Evolutionary conservation across 2,888 invertebrate species (phyloP).

Genomic region (Caenorhabditis sinica): DNA sequence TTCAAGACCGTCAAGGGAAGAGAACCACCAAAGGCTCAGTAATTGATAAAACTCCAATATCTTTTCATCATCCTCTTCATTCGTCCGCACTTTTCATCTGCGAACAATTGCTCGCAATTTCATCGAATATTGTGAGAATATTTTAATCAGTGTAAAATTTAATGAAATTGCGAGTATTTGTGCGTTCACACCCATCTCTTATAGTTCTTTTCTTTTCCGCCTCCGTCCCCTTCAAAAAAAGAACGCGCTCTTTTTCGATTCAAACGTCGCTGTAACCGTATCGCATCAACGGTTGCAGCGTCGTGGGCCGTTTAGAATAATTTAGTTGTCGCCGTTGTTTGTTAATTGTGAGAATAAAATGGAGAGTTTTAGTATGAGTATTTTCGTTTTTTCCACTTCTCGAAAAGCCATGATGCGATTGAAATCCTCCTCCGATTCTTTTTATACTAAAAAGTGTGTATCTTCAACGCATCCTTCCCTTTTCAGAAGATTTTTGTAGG

Average conservation of each 20-base stretch:
- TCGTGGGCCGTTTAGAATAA: constrained; percentile 45
- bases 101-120: constrained; percentile 59
- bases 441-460: constrained; percentile 40
- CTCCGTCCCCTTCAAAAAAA: constrained; percentile 26
- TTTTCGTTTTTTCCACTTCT: constrained; percentile 13
- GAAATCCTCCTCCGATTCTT: constrained; percentile 8
- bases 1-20: constrained; percentile 82
- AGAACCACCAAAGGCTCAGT: constrained; percentile 78
- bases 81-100: constrained; percentile 43
- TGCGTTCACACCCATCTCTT: constrained; percentile 24
- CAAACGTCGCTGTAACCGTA: neutral
- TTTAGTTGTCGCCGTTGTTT: constrained; percentile 54
- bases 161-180: constrained; percentile 61
- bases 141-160: constrained; percentile 35
- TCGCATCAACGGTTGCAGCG: neutral
- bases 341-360: constrained; percentile 64
- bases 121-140: constrained; percentile 53
- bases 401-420: neutral
- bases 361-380: constrained; percentile 55
- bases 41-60: constrained; percentile 14
- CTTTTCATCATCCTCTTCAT: constrained; percentile 13
- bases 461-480: neutral
- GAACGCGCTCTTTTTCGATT: constrained; percentile 38
- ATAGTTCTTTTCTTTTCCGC: constrained; percentile 32
- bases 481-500: constrained; percentile 38